phyloP scores from a whole-genome alignment of 2,797 vertebrate species.

The Phalanger gymnotis region DNA sequence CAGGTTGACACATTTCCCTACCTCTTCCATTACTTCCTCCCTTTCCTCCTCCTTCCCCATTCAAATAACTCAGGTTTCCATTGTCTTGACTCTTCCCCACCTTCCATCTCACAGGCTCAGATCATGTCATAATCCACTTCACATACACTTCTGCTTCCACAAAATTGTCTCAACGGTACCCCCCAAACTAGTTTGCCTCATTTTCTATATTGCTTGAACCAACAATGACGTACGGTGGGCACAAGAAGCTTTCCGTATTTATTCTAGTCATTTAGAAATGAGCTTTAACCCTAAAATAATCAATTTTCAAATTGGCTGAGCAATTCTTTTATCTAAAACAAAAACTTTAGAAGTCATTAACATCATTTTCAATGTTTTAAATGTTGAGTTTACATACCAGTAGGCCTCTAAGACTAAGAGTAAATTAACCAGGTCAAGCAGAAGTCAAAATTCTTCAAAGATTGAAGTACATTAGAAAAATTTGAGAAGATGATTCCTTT shows the following conservation, averaged over 20 bases:
- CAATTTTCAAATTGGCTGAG: neutral
- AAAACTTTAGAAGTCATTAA: constrained; percentile 1
- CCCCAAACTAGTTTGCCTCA: neutral
- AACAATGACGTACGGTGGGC: neutral
- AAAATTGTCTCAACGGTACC: neutral
- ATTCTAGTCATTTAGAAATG: constrained; percentile 22
- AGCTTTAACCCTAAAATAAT: neutral
- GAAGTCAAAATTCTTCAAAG: neutral
- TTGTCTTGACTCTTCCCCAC: neutral
- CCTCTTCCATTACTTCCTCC: neutral
- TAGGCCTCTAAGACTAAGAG: neutral
- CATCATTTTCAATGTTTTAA: neutral
- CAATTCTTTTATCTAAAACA: constrained; percentile 8
- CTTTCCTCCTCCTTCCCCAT: neutral
- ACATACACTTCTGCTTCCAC: neutral
- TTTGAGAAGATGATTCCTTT: neutral
- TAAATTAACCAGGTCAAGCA: neutral
- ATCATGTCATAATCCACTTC: neutral
- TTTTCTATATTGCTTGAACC: neutral
- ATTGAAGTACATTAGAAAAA: neutral
- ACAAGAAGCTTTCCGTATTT: neutral
- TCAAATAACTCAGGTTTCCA: neutral
- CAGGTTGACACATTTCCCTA: neutral
- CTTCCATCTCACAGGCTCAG: neutral
- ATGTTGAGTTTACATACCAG: constrained; percentile 13